Evolutionary conservation across 1,140 invertebrate genomes (phyloP).

Genomic region (Zeugodacus cucurbitae): DNA sequence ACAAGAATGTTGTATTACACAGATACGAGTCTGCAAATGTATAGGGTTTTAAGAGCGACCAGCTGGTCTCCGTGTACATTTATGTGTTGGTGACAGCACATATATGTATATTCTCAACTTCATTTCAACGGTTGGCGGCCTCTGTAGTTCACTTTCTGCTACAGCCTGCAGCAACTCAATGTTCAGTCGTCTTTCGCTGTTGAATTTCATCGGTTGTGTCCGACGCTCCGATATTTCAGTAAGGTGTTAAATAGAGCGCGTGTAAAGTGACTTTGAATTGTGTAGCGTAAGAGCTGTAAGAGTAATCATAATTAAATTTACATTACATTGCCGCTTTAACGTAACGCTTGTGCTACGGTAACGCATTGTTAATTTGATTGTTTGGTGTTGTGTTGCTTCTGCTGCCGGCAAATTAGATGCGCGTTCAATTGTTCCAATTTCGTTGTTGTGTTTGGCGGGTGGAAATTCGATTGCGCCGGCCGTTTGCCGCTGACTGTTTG

Average conservation of each 20-base stretch:
- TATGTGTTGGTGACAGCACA: not conserved
- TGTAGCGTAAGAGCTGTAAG: not conserved
- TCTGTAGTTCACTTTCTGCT: constrained; percentile 6
- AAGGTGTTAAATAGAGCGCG: not conserved
- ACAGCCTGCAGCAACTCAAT: not conserved
- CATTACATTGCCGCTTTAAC: not conserved
- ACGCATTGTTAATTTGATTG: not conserved
- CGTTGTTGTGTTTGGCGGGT: not conserved
- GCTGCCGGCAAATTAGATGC: not conserved
- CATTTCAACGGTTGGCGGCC: constrained; percentile 9
- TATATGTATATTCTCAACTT: not conserved
- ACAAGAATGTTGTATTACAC: not conserved
- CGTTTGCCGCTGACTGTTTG: not conserved
- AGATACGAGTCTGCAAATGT: not conserved
- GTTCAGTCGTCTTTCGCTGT: not conserved
- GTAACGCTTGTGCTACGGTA: not conserved
- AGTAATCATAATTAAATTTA: not conserved
- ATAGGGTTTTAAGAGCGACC: not conserved
- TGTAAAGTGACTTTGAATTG: not conserved
- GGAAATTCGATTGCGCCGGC: not conserved
- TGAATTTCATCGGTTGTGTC: not conserved
- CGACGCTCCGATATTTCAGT: not conserved
- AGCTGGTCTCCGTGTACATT: not conserved
- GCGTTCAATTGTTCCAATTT: not conserved
- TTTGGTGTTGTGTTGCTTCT: not conserved